Base-by-base conservation (phyloP, 1,140 invertebrate genomes). In the Drosophila arizonae region DNA sequence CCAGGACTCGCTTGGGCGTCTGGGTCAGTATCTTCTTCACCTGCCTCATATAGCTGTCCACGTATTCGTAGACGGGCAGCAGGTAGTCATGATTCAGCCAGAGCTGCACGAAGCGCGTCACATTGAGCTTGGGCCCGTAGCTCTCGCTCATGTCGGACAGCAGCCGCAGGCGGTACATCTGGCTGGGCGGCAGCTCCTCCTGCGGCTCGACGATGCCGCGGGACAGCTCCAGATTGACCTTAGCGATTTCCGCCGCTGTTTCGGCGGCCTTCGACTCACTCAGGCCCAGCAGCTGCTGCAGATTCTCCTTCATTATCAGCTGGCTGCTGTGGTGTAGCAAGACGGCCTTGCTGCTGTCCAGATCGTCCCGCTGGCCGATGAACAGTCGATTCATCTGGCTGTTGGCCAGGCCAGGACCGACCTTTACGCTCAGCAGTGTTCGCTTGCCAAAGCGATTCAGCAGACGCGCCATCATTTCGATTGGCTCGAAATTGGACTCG, bases 361-460 rank as follows among this genome's bases (percentile, higher is more conserved):
- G 39, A 8, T 78, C 64, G 15, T 78, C 72, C 21, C 56, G 24
- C 62, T 90, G 90, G 0, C 90, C 90, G 21, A 91, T 15, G 5
- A 86, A 89, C 2, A 91, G 30, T 0, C 82, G 78, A 41, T 79
- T 91, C 2, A 71, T 65, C 52, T 91, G 76, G 3, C 69, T 86
- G 41, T 91, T 86, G 17, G 10, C 51, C 17, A 79, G 48, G 6
- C 87, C 90, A 6, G 86, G 74, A 0, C 26, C 15, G 10, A 91
- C 75, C 4, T 69, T 39, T 2, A 88, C 84, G 8, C 77, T 74
- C 6, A 91, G 9, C 5, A 91, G 69, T 5, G 88, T 80, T 0
- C 93, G 93, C 74, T 95, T 95, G 17, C 96, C 96, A 15, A 92
- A 89, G 48, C 93, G 92, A 3, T 94, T 92, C 74, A 95, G 94